Evolutionary conservation across 1,140 invertebrate genomes (phyloP).

Genomic region (Drosophila persimilis): DNA sequence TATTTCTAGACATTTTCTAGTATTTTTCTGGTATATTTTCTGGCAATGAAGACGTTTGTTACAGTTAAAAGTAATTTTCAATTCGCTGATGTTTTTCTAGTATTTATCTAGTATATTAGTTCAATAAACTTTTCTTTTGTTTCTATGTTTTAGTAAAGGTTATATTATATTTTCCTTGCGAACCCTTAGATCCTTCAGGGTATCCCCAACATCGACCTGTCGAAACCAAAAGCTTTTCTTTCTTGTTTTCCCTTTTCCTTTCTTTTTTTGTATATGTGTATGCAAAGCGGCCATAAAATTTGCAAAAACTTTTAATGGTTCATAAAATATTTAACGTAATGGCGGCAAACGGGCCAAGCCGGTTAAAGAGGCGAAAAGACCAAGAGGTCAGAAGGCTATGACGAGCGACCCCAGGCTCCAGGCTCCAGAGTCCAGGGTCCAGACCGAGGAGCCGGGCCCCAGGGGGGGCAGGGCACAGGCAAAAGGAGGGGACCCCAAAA

Average conservation of each 20-base stretch:
- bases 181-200: too few relatives aligned
- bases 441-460: slow-evolving; percentile 21
- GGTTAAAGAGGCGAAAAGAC: slow-evolving; percentile 66
- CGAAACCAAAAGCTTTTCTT: slow-evolving; percentile 6
- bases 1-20: too few relatives aligned
- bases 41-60: too few relatives aligned
- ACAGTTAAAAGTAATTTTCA: too few relatives aligned
- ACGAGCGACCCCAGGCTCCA: slow-evolving; percentile 10
- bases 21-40: too few relatives aligned
- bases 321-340: slow-evolving; percentile 82
- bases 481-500: slow-evolving; percentile 23
- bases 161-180: too few relatives aligned
- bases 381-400: slow-evolving; percentile 47
- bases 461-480: not conserved
- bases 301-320: slow-evolving; percentile 80
- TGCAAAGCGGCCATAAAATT: slow-evolving; percentile 80
- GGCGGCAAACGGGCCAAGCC: slow-evolving; percentile 56
- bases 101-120: too few relatives aligned
- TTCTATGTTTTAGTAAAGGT: too few relatives aligned
- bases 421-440: slow-evolving; percentile 5
- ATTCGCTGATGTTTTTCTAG: too few relatives aligned
- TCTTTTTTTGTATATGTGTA: slow-evolving; percentile 56
- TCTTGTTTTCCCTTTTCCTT: slow-evolving; percentile 1
- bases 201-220: too few relatives aligned
- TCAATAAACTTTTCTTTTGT: too few relatives aligned